A percentile compares a stretch with the other conserved stretches of the same genome.
phyloP scores from a whole-genome alignment of 2,113 vertebrate species.

The Tupaia tana region DNA sequence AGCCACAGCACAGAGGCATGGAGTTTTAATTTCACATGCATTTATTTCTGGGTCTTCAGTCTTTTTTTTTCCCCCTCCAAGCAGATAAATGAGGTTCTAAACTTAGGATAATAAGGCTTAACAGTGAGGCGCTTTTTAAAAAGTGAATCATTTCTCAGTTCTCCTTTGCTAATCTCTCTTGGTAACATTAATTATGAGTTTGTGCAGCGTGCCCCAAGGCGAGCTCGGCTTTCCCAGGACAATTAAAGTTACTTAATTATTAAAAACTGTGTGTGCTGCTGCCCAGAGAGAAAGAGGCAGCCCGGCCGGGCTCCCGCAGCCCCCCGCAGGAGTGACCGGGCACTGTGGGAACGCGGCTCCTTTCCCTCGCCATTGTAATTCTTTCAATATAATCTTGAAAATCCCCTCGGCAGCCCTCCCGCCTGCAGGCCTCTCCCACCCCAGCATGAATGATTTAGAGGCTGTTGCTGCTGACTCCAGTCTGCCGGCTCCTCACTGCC shows the following conservation, averaged over 20 bases:
- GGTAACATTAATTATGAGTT: slow-evolving; percentile 96
- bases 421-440: slow-evolving; percentile 30
- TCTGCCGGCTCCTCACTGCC: background rate
- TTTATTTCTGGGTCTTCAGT: slow-evolving; percentile 67
- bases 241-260: slow-evolving; percentile 97
- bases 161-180: slow-evolving; percentile 92
- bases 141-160: slow-evolving; percentile 88
- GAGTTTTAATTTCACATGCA: slow-evolving; percentile 62
- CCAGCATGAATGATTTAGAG: slow-evolving; percentile 84
- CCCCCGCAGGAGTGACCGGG: slow-evolving; percentile 87
- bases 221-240: slow-evolving; percentile 96
- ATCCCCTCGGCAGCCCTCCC: slow-evolving; percentile 81
- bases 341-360: slow-evolving; percentile 88
- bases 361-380: slow-evolving; percentile 86
- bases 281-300: slow-evolving; percentile 85
- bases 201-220: slow-evolving; percentile 89
- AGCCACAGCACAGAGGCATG: background rate
- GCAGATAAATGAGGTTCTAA: slow-evolving; percentile 86
- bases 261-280: slow-evolving; percentile 87
- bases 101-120: slow-evolving; percentile 85
- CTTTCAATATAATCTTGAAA: slow-evolving; percentile 86
- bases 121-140: slow-evolving; percentile 85
- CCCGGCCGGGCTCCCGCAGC: slow-evolving; percentile 87
- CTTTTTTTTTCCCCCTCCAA: slow-evolving; percentile 1
- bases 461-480: background rate